Base-by-base conservation (phyloP, 2,113 vertebrate species). In the Hippocampus guttulatus region DNA sequence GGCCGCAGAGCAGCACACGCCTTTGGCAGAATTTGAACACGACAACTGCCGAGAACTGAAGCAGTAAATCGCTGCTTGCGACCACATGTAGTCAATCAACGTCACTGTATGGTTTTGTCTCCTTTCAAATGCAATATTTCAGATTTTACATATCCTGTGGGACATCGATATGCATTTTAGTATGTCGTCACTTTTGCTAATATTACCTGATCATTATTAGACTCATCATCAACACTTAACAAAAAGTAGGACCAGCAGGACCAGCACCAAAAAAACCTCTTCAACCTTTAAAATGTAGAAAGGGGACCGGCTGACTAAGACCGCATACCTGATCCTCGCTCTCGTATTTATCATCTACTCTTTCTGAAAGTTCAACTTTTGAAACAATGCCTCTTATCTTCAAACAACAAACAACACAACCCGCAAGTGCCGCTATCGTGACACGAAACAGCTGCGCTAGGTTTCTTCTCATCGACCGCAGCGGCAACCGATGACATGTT, bases 401-500 rank as follows among this genome's bases (percentile, higher is more conserved):
- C 55, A 10, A 4, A 18, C 52, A 33, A 64, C 69, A 66, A n/a
- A n/a, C n/a, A 60, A 41, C 21, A 69, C 15, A 45, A 58, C 52
- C 43, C 12, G 58, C 43, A 71, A 76, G 71, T 58, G 38, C 71
- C 78, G 68, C 33, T 64, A 43, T 63, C 43, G 49, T 78, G 45
- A 30, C 33, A 38, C 33, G 45, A 58, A 70, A 73, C 78, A 64
- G 70, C 75, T 84, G 67, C 51, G 30, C 27, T 20, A 45, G 23
- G 60, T 77, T 78, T 74, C 38, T 62, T 58, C 76, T 72, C 70
- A 55, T 75, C 38, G 62, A 27, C 52, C 0, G 2, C 0, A 58
- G 43, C 43, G 8, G 3, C 69, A 49, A 27, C 49, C 64, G 80
- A 80, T 81, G 82, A 79, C 82, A 83, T 55, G 75, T 71, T 52